phyloP scores from a whole-genome alignment of 1,140 invertebrate genomes.

The Tetramorium alpestre region DNA sequence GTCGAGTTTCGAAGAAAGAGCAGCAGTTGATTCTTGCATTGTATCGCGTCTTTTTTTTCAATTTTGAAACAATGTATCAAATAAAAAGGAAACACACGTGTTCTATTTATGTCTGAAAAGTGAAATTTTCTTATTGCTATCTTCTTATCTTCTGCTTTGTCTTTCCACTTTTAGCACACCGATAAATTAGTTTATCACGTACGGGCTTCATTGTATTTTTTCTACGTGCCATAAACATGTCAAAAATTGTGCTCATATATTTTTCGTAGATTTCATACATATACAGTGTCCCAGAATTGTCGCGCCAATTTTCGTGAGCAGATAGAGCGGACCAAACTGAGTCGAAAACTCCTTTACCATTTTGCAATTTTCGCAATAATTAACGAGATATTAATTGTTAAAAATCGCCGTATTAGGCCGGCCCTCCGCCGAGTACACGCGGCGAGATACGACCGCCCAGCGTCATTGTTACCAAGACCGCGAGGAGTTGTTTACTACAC shows the following conservation, averaged over 20 bases:
- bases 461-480: too few relatives aligned
- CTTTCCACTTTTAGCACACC: neutral
- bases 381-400: too few relatives aligned
- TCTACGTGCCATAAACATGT: neutral
- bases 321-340: too few relatives aligned
- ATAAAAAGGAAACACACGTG: neutral
- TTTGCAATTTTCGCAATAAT: too few relatives aligned
- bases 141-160: neutral
- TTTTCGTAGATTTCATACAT: neutral
- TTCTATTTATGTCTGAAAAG: neutral
- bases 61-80: conserved; percentile 2
- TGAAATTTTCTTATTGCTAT: neutral
- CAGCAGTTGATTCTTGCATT: neutral
- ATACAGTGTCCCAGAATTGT: too few relatives aligned
- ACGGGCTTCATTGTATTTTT: neutral
- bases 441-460: too few relatives aligned
- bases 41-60: neutral
- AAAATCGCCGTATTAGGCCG: too few relatives aligned
- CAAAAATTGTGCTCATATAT: neutral
- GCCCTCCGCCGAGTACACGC: too few relatives aligned
- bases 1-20: neutral
- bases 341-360: too few relatives aligned
- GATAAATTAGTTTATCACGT: conserved; percentile 32
- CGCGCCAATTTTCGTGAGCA: too few relatives aligned
- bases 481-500: too few relatives aligned